Conservation (phyloP, 2,888 invertebrate genomes). For the Cerastis leucographa region DNA sequence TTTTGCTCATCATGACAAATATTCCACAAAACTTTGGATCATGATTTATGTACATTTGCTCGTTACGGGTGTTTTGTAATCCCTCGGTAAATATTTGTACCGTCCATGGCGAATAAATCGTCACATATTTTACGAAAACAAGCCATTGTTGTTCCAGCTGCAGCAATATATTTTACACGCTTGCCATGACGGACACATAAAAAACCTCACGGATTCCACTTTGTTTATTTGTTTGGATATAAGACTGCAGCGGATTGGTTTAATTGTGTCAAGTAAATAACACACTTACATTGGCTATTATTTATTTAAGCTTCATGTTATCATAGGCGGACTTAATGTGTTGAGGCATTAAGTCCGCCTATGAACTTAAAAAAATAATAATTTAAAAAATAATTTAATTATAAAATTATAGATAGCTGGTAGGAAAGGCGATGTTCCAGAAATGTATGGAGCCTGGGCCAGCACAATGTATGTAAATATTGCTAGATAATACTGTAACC, state of each 20-base stretch:
- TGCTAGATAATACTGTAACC: too few species aligned
- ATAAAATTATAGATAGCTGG: too few species aligned
- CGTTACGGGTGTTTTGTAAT: slow-evolving; percentile 55
- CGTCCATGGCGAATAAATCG: slow-evolving; percentile 71
- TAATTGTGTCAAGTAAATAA: not conserved
- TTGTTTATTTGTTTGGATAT: slow-evolving; percentile 27
- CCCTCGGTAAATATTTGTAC: slow-evolving; percentile 57
- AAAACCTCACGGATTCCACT: slow-evolving; percentile 56
- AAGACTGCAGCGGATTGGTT: slow-evolving; percentile 3
- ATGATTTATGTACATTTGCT: slow-evolving; percentile 53
- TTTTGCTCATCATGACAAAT: slow-evolving; percentile 31
- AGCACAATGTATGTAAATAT: too few species aligned
- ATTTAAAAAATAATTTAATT: too few species aligned
- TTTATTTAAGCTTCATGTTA: not conserved
- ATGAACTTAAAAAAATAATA: too few species aligned
- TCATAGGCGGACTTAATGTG: not conserved
- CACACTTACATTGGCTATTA: not conserved
- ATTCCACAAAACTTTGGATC: slow-evolving; percentile 31
- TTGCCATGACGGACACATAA: slow-evolving; percentile 62
- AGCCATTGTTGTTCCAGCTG: slow-evolving; percentile 73
- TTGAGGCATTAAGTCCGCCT: too few species aligned
- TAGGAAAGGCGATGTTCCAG: too few species aligned
- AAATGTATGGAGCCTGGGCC: too few species aligned
- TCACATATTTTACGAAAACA: slow-evolving; percentile 79
- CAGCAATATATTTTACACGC: slow-evolving; percentile 72